Percentiles rank a stretch among this genome's conserved stretches.
Conservation (phyloP, 2,888 invertebrate genomes). For the Eupithecia tripunctaria region DNA sequence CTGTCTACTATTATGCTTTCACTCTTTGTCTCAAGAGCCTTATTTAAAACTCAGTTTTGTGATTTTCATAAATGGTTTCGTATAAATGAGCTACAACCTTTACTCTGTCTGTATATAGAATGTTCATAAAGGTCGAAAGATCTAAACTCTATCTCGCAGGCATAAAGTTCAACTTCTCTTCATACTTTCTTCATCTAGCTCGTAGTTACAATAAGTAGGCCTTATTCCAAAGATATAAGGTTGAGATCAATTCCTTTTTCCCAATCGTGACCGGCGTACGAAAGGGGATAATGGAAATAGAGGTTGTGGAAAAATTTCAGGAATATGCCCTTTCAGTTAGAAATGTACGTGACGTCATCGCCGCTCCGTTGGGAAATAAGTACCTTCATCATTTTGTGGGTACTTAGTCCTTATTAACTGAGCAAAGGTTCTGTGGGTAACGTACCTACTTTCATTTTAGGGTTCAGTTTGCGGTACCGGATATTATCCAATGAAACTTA, state of each 20-base stretch:
- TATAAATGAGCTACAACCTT: not conserved
- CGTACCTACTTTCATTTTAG: not conserved
- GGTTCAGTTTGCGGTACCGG: not conserved
- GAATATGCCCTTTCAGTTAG: constrained; percentile 28
- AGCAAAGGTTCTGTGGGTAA: not conserved
- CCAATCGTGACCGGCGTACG: constrained; percentile 37
- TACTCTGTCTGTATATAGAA: not conserved
- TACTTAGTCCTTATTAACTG: not conserved
- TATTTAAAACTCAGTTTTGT: not conserved
- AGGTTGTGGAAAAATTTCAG: constrained; percentile 40
- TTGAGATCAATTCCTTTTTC: not conserved
- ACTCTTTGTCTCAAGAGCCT: not conserved
- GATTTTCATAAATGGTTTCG: not conserved
- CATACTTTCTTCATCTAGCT: not conserved
- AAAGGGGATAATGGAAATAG: constrained; percentile 39
- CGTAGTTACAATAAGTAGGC: not conserved
- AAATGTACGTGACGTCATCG: constrained; percentile 16
- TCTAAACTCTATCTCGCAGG: not conserved
- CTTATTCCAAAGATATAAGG: not conserved
- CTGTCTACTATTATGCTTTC: not conserved
- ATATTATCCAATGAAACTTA: not conserved
- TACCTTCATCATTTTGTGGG: constrained; percentile 11
- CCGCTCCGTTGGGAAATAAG: constrained; percentile 9
- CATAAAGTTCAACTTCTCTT: not conserved
- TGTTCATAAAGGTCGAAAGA: not conserved